Evolutionary conservation across 1,140 invertebrate species (phyloP).

Genomic region (Sitodiplosis mosellana): DNA sequence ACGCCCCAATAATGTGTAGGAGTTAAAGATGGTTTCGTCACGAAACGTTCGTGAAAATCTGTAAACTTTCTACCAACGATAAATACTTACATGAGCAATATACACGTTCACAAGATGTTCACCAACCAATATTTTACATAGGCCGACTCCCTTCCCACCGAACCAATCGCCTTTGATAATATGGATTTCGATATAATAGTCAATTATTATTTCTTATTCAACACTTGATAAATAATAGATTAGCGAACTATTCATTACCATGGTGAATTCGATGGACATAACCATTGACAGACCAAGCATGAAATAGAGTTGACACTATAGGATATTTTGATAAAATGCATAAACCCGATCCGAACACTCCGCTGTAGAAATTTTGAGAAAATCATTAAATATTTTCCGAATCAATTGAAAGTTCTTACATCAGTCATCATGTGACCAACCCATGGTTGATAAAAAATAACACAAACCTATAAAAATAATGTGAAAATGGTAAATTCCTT

Average conservation of each 20-base stretch:
- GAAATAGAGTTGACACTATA: constrained; percentile 79
- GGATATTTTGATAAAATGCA: constrained; percentile 76
- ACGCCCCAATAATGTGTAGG: neutral
- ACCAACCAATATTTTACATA: constrained; percentile 58
- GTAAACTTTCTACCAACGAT: neutral
- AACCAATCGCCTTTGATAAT: constrained; percentile 73
- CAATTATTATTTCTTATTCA: too few species aligned
- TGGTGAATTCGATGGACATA: constrained; percentile 92
- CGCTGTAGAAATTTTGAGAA: constrained; percentile 36
- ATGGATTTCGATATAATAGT: too few species aligned
- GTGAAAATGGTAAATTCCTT: constrained; percentile 53
- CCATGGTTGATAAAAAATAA: too few species aligned
- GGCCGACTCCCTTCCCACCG: constrained; percentile 86
- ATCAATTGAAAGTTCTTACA: neutral
- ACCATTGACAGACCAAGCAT: constrained; percentile 88
- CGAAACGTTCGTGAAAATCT: too few species aligned
- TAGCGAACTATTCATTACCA: constrained; percentile 29
- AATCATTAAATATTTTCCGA: neutral
- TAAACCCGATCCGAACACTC: constrained; percentile 77
- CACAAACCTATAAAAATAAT: constrained; percentile 81
- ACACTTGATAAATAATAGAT: too few species aligned
- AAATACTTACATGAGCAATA: constrained; percentile 67
- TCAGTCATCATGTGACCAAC: too few species aligned
- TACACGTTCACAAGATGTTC: constrained; percentile 61
- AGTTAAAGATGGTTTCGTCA: too few species aligned